Evolutionary conservation across 2,113 vertebrate genomes (phyloP), one percentile per base, ranked within the genome.

Genomic region (Rynchops niger): DNA sequence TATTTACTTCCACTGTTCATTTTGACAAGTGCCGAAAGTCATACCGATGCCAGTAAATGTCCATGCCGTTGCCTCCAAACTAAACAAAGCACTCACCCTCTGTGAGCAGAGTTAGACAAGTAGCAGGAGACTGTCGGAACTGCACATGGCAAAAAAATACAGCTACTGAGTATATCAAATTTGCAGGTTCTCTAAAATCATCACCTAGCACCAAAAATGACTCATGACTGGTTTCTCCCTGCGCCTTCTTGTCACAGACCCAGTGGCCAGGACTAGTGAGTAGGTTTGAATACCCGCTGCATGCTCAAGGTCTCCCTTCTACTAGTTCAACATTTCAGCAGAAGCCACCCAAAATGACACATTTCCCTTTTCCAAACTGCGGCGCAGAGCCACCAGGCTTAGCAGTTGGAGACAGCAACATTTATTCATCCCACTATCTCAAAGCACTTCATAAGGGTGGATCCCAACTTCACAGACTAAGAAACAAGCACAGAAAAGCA

Each of bases 21-120:
- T 71, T 49, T 56, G 79, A 74, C 30, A 79, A 78, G 61, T 21
- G n/a, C 22, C 36, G 1, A 7, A 72, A 85, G 65, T 29, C 65
- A 5, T 32, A 29, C 2, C 7, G 2, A 42, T n/a, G 50, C 61
- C 9, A 2, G 10, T 21, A 42, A 25, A 73, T 0, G 9, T 22
- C 29, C 0, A 17, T 5, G 9, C 36, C 0, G 0, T 23, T 47
- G 22, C 40, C 81, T 80, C 42, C 79, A 58, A 74, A 42, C 21
- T 34, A 49, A 83, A 78, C 26, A 59, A 58, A 82, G 27, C 42
- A 25, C 53, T 45, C 7, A 38, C 38, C 23, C 73, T 82, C 66
- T 12, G 23, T 8, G 34, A 43, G 18, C 50, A 74, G 27, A 79
- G 32, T 29, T 15, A 61, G 58, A 47, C 43, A 50, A 42, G 56